Evolutionary conservation across 2,797 vertebrate genomes (phyloP).

Genomic region (Tokudaia tokunoshimensis): DNA sequence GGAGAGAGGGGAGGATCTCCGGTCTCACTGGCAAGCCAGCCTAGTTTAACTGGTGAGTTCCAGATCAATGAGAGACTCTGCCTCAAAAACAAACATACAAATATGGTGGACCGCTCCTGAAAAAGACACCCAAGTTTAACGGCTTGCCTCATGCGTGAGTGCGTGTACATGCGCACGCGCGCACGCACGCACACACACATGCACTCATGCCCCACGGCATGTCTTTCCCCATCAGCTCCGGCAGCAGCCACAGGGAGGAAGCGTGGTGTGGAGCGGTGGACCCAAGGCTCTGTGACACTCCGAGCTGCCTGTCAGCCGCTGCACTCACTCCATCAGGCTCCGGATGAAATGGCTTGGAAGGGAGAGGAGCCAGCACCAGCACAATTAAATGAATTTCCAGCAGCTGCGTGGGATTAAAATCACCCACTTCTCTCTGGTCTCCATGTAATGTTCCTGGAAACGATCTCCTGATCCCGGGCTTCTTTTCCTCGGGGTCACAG

Average conservation of each 20-base stretch:
- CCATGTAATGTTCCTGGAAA: slow-evolving; percentile 77
- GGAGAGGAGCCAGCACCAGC: slow-evolving; percentile 37
- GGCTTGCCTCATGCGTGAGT: neutral
- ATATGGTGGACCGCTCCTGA: neutral
- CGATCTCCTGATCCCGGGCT: neutral
- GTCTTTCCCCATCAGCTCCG: neutral
- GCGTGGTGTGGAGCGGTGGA: neutral
- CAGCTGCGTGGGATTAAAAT: slow-evolving; percentile 77
- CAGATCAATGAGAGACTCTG: neutral
- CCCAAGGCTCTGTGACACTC: neutral
- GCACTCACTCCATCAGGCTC: neutral
- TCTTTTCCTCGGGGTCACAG: neutral
- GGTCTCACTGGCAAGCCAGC: neutral
- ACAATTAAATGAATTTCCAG: slow-evolving; percentile 78
- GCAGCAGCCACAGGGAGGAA: neutral
- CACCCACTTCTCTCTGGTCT: slow-evolving; percentile 67
- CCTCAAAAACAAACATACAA: neutral
- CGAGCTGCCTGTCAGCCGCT: neutral
- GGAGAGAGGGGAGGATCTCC: neutral
- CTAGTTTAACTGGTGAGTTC: neutral
- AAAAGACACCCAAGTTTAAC: neutral
- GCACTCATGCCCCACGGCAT: neutral
- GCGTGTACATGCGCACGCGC: too few relatives aligned
- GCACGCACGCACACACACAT: neutral
- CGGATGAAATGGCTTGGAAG: slow-evolving; percentile 38